phyloP scores from a whole-genome alignment of 2,797 vertebrate genomes.

The Alfaro cultratus region DNA sequence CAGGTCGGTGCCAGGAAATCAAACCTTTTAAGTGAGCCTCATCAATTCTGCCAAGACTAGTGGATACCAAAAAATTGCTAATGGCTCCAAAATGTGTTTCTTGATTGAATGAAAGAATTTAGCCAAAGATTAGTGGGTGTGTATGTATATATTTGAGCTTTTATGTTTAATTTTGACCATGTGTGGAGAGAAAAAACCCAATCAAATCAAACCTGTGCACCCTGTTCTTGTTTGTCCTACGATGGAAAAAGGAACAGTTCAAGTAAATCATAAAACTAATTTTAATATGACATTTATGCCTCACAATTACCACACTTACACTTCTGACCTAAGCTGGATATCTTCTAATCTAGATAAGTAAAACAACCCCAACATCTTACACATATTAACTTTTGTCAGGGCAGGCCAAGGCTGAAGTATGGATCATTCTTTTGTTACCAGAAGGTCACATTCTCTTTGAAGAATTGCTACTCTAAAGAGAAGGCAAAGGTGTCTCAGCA shows the following conservation, averaged over 20 bases:
- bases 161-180: background rate
- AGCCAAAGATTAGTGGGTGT: background rate
- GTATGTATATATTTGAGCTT: background rate
- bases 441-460: constrained; percentile 59
- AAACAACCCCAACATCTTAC: constrained; percentile 18
- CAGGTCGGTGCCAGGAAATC: background rate
- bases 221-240: background rate
- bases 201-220: background rate
- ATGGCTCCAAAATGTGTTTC: background rate
- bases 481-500: constrained; percentile 23
- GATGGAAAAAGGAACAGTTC: background rate
- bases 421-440: constrained; percentile 8
- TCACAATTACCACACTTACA: background rate
- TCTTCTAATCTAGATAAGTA: constrained; percentile 20
- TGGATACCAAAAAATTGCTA: background rate
- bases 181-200: background rate
- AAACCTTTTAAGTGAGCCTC: background rate
- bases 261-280: background rate
- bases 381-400: constrained; percentile 28
- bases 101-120: background rate
- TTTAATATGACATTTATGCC: background rate
- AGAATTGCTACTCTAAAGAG: constrained; percentile 36
- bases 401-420: constrained; percentile 27
- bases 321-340: constrained; percentile 9
- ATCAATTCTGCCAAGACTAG: background rate